Percentiles rank a stretch among this genome's conserved stretches.
Conservation (phyloP, 2,797 vertebrate genomes). For the Chelmon rostratus region DNA sequence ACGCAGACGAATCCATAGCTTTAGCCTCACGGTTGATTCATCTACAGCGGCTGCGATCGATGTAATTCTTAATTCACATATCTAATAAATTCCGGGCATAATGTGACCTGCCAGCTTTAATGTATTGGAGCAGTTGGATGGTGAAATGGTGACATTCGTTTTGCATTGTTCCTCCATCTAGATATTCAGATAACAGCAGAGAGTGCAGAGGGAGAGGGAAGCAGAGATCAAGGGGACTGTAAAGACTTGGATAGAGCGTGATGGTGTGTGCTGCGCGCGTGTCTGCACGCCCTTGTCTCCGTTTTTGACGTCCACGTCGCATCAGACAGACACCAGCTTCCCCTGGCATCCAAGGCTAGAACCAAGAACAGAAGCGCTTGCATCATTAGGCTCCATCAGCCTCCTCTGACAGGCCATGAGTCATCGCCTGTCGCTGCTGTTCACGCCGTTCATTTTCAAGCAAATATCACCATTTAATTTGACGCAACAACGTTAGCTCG, state of each 20-base stretch:
- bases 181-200: slow-evolving; percentile 20
- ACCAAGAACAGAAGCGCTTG: slow-evolving; percentile 1
- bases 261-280: slow-evolving; percentile 2
- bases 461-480: slow-evolving; percentile 37
- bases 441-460: slow-evolving; percentile 53
- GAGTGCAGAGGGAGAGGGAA: slow-evolving; percentile 4
- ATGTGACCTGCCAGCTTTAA: slow-evolving; percentile 31
- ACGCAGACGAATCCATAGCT: slow-evolving; percentile 55
- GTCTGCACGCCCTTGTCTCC: slow-evolving; percentile 9
- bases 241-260: not conserved
- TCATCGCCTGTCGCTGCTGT: slow-evolving; percentile 42
- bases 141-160: slow-evolving; percentile 52
- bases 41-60: slow-evolving; percentile 49
- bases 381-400: slow-evolving; percentile 64
- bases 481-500: slow-evolving; percentile 43
- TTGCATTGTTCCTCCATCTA: slow-evolving; percentile 34
- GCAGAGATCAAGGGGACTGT: slow-evolving; percentile 1
- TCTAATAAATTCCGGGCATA: slow-evolving; percentile 34
- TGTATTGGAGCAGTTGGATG: slow-evolving; percentile 27
- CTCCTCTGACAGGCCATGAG: slow-evolving; percentile 45
- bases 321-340: slow-evolving; percentile 1
- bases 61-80: slow-evolving; percentile 42
- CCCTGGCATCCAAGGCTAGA: slow-evolving; percentile 28
- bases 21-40: slow-evolving; percentile 33
- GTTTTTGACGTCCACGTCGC: slow-evolving; percentile 32